Evolutionary conservation across 2,888 invertebrate species (phyloP).

Genomic region (Diplazon laetatorius): DNA sequence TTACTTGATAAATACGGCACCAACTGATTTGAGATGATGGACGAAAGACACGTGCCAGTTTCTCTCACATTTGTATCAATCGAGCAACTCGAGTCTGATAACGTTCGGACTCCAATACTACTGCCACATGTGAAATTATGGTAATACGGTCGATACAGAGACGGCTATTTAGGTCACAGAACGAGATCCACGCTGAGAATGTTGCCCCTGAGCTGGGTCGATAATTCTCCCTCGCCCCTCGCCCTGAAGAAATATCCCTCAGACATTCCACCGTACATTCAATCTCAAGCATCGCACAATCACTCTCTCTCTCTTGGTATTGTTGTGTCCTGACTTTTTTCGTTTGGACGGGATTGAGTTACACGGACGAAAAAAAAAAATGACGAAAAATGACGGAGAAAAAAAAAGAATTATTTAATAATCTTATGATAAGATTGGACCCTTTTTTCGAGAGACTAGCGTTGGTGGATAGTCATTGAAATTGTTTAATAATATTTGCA

Average conservation of each 20-base stretch:
- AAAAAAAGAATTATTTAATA: neutral
- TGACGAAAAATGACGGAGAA: no score
- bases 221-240: constrained; percentile 20
- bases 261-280: constrained; percentile 9
- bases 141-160: constrained; percentile 5
- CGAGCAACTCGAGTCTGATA: neutral
- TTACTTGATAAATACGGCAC: neutral
- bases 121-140: constrained; percentile 1
- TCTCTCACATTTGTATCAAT: no score
- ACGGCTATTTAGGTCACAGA: constrained; percentile 39
- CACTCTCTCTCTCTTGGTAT: no score
- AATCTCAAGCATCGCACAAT: neutral
- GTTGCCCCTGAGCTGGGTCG: constrained; percentile 27
- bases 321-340: no score
- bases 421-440: neutral
- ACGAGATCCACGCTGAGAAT: constrained; percentile 22
- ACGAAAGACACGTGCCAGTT: constrained; percentile 15
- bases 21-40: neutral
- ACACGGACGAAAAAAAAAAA: neutral
- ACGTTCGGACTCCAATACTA: neutral
- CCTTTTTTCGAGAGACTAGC: neutral
- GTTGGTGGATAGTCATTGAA: neutral
- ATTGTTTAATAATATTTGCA: neutral
- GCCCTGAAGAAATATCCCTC: constrained; percentile 7
- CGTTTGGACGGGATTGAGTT: neutral